These are phyloP conservation scores for Augochlorella aurata DNA, from an alignment of 2,888 invertebrate genomes.

Conservation along the genomic window DNA sequence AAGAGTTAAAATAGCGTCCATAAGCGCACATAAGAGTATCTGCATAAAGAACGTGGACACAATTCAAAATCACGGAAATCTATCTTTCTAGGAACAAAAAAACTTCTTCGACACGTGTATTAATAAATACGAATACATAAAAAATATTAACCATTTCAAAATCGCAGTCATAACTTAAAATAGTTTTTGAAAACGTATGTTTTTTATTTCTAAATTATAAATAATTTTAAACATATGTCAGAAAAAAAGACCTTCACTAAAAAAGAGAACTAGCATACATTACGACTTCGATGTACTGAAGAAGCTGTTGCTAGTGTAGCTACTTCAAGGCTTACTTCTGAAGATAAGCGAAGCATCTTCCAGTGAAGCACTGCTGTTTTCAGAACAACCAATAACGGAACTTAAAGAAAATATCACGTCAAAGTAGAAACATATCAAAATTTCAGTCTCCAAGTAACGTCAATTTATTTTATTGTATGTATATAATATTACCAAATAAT, in stretches of 20 bases:
- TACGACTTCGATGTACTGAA: background rate
- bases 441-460: too few species aligned
- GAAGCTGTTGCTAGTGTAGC: background rate
- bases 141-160: background rate
- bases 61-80: background rate
- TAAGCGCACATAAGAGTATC: constrained; percentile 1
- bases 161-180: background rate
- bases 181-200: background rate
- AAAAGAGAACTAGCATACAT: background rate
- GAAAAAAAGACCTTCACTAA: background rate
- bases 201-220: background rate
- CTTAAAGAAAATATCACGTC: background rate
- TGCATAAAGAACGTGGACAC: background rate
- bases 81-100: background rate
- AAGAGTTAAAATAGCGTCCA: background rate
- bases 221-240: background rate
- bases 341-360: background rate
- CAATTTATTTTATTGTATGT: background rate
- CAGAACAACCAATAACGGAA: background rate
- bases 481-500: background rate
- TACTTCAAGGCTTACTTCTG: background rate
- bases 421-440: background rate
- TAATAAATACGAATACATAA: background rate
- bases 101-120: background rate
- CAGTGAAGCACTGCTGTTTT: background rate